Evolutionary conservation across 1,140 invertebrate genomes (phyloP).

Genomic region (Lethocerus indicus): DNA sequence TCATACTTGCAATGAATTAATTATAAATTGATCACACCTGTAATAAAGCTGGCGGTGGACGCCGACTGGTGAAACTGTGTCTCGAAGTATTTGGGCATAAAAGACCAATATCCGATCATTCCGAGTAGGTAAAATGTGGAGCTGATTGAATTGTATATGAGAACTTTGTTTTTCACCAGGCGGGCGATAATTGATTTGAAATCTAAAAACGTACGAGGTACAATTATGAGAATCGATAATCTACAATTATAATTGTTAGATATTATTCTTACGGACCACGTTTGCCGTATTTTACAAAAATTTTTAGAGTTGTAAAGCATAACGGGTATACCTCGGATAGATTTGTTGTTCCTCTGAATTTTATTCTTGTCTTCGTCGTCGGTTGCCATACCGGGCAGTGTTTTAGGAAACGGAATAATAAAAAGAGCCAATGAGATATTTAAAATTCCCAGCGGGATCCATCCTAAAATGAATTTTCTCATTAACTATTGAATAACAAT

Average conservation of each 20-base stretch:
- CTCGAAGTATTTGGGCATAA: constrained; percentile 22
- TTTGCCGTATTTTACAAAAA: too few relatives aligned
- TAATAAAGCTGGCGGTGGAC: constrained; percentile 17
- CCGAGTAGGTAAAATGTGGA: constrained; percentile 19
- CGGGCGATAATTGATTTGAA: constrained; percentile 15
- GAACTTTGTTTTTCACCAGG: constrained; percentile 17
- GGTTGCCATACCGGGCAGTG: constrained; percentile 15
- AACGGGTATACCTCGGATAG: too few relatives aligned
- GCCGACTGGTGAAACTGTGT: constrained; percentile 19
- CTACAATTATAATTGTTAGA: too few relatives aligned
- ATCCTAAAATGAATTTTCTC: constrained; percentile 14
- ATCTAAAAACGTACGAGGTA: constrained; percentile 14
- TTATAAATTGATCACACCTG: constrained; percentile 18
- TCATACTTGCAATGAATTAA: too few relatives aligned
- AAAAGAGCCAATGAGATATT: constrained; percentile 8
- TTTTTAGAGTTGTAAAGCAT: too few relatives aligned
- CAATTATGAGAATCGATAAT: too few relatives aligned
- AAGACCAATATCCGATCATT: constrained; percentile 20
- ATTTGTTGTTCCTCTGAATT: too few relatives aligned
- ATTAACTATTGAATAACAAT: background rate
- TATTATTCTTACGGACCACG: too few relatives aligned
- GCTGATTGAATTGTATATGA: constrained; percentile 17
- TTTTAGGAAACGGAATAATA: constrained; percentile 17
- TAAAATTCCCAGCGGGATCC: constrained; percentile 16
- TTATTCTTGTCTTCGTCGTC: too few relatives aligned